Conservation (phyloP, 2,797 vertebrate genomes). For the Chrysolophus pictus region DNA sequence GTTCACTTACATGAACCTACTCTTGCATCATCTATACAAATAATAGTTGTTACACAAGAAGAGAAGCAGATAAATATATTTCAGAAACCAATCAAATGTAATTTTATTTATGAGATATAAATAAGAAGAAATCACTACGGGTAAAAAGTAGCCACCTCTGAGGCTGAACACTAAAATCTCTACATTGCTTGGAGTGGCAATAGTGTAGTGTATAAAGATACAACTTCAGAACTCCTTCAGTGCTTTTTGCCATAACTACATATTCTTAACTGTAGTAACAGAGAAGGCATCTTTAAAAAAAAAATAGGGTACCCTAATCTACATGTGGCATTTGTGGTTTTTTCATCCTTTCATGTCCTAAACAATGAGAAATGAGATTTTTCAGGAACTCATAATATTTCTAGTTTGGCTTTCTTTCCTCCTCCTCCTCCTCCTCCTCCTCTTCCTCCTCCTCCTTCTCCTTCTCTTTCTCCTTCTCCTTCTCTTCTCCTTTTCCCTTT, state of each 20-base stretch:
- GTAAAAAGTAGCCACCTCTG: not conserved
- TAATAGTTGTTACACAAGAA: not conserved
- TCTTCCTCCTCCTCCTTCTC: not conserved
- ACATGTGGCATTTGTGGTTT: not conserved
- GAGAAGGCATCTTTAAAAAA: not conserved
- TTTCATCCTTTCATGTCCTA: not conserved
- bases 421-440: too few relatives aligned
- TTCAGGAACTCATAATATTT: not conserved
- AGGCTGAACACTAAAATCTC: not conserved
- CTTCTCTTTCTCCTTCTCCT: not conserved
- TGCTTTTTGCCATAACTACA: not conserved
- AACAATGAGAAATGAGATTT: not conserved
- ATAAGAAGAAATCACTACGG: not conserved
- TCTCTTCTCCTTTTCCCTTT: not conserved
- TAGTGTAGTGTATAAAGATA: too few relatives aligned
- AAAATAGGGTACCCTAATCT: not conserved
- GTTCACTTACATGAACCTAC: slow-evolving; percentile 16
- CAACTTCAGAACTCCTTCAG: not conserved
- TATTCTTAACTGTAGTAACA: not conserved
- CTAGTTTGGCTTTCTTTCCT: not conserved
- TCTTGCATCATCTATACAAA: not conserved
- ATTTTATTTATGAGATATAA: slow-evolving; percentile 25
- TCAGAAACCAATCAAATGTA: slow-evolving; percentile 8
- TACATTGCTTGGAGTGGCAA: not conserved
- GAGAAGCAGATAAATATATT: slow-evolving; percentile 10